phyloP scores from a whole-genome alignment of 2,888 invertebrate genomes.

The Drosophila nr. perissopoda region DNA sequence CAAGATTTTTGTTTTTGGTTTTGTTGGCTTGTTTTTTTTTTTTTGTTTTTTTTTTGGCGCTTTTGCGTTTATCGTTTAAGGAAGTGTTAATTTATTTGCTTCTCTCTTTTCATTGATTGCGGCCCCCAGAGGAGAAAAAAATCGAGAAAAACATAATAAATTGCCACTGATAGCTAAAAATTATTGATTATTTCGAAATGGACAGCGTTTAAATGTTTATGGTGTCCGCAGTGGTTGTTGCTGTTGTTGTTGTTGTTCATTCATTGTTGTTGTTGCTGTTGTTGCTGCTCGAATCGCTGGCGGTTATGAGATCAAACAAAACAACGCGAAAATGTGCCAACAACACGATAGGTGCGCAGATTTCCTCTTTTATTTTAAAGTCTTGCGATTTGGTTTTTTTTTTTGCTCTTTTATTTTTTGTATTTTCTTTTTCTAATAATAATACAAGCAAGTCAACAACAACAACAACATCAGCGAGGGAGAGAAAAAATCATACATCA shows the following conservation, averaged over 20 bases:
- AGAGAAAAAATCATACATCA: slow-evolving; percentile 77
- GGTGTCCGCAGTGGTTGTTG: slow-evolving; percentile 61
- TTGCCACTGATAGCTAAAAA: slow-evolving; percentile 80
- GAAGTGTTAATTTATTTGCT: slow-evolving; percentile 81
- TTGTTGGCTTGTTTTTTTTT: slow-evolving; percentile 7
- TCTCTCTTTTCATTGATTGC: slow-evolving; percentile 52
- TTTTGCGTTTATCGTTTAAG: slow-evolving; percentile 78
- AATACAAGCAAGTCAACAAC: slow-evolving; percentile 23
- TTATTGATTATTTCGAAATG: slow-evolving; percentile 81
- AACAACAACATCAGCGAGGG: slow-evolving; percentile 40
- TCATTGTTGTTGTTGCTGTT: slow-evolving; percentile 47
- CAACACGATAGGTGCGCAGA: slow-evolving; percentile 73
- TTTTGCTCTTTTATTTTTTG: slow-evolving; percentile 26
- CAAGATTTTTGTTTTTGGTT: slow-evolving; percentile 8
- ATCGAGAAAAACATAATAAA: slow-evolving; percentile 63
- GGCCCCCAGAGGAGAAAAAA: slow-evolving; percentile 34
- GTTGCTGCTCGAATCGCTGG: slow-evolving; percentile 59
- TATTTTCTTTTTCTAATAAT: slow-evolving; percentile 58
- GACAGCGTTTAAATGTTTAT: slow-evolving; percentile 79
- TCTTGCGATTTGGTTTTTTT: slow-evolving; percentile 36
- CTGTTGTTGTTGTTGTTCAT: slow-evolving; percentile 33
- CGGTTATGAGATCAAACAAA: slow-evolving; percentile 82
- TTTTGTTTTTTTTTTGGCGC: slow-evolving; percentile 14
- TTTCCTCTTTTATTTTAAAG: slow-evolving; percentile 61
- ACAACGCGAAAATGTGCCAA: slow-evolving; percentile 77